Base-by-base conservation (phyloP, 1,140 invertebrate species). In the Acromyrmex echinatior region DNA sequence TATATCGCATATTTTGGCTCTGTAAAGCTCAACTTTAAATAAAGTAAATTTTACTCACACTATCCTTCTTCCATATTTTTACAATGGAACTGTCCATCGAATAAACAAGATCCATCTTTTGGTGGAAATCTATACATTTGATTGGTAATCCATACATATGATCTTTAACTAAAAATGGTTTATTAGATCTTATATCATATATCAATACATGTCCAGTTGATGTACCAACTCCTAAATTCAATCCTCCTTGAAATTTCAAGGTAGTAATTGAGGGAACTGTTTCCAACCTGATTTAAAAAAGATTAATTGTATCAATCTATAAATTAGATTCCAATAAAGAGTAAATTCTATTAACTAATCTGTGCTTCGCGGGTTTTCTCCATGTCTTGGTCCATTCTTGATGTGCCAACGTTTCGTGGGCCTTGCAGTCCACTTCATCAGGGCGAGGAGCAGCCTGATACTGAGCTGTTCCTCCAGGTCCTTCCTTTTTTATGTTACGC, bases 61-160 rank as follows among this genome's bases (percentile, higher is more conserved):
- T 97, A 93, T 98, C 96, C 94, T 97, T 97, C 91, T 99, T 97
- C 99, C 99, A 99, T 91, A 99, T 97, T 96, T 99, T 99, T 0
- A 99, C 95, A 35, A 99, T 97, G 89, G 98, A 98, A 84, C 97
- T 96, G 95, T 99, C 99, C 97, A 99, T 97, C 10, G 99, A 99
- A 88, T 98, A 97, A 74, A 99, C 97, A 87, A 98, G 96, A 93
- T 98, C 97, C 94, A 98, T 97, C 88, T 96, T 95, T 82, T 96
- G 95, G 93, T 99, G 98, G 92, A 99, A 99, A 71, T 98, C 97
- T 65, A 99, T 96, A 92, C 97, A 97, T 94, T 97, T 98, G 49
- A 99, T 99, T 0, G 99, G 98, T 65, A 98, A 96, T 78, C 97
- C 98, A 96, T 99, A 99, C 96, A 98, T 97, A 91, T 99, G 99